Percentiles rank a stretch among this genome's conserved stretches.
Evolutionary conservation across 2,797 vertebrate genomes (phyloP).

Genomic region (Anguilla pacifica): DNA sequence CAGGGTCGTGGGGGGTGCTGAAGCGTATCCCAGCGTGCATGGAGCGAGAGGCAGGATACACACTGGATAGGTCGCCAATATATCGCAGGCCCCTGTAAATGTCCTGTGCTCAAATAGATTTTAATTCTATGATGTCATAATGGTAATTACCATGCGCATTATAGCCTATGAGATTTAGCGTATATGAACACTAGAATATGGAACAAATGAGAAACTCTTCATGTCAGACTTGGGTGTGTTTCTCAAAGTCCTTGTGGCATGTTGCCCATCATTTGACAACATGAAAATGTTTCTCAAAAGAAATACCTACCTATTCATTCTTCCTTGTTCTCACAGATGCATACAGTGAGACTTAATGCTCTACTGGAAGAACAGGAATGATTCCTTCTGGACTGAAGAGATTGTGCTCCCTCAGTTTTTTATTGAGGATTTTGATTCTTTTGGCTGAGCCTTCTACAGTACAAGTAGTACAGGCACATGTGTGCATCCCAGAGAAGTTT

Average conservation of each 20-base stretch:
- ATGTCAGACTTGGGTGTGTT: not conserved
- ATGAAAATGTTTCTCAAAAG: not conserved
- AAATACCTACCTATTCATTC: not conserved
- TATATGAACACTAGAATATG: not conserved
- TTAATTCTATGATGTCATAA: not conserved
- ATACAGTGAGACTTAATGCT: slow-evolving; percentile 90
- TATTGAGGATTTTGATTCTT: slow-evolving; percentile 90
- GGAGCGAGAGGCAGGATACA: no score
- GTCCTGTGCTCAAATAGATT: not conserved
- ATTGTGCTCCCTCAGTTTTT: slow-evolving; percentile 94
- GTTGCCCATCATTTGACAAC: not conserved
- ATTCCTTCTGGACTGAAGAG: slow-evolving; percentile 88
- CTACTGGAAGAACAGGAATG: slow-evolving; percentile 92
- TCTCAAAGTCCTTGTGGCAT: not conserved
- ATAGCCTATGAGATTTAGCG: not conserved
- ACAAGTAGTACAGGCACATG: slow-evolving; percentile 81
- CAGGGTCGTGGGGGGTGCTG: no score
- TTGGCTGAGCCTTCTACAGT: slow-evolving; percentile 90
- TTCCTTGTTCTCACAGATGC: slow-evolving; percentile 76
- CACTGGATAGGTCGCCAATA: no score
- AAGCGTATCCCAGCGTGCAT: no score
- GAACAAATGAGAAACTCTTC: not conserved
- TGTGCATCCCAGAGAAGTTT: slow-evolving; percentile 6
- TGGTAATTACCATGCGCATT: not conserved
- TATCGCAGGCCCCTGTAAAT: no score